Percentiles rank a stretch among this genome's conserved stretches.
Conservation (phyloP, 2,113 vertebrate species). For the Silurus meridionalis region DNA sequence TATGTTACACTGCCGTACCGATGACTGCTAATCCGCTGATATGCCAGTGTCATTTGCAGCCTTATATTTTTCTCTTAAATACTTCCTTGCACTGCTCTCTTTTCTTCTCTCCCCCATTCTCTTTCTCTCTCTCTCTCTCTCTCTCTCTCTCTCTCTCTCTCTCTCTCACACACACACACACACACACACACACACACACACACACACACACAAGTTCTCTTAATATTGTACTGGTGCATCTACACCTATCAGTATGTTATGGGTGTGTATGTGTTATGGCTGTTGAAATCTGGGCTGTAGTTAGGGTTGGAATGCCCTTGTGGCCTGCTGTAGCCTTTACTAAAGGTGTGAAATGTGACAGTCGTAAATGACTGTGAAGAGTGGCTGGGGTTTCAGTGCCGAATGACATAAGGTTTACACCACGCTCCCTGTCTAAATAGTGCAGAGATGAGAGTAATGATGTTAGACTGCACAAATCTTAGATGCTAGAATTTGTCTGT, state of each 20-base stretch:
- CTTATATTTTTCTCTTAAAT: slow-evolving; percentile 42
- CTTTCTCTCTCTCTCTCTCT: background rate
- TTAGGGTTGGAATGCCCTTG: slow-evolving; percentile 16
- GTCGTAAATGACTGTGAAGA: slow-evolving; percentile 51
- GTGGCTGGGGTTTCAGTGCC: slow-evolving; percentile 44
- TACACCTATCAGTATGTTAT: background rate
- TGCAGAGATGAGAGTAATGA: slow-evolving; percentile 45
- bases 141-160: slow-evolving; percentile 7
- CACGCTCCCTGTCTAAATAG: slow-evolving; percentile 22
- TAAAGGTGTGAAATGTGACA: slow-evolving; percentile 49
- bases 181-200: background rate
- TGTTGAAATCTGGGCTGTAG: slow-evolving; percentile 29
- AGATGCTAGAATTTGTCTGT: slow-evolving; percentile 46
- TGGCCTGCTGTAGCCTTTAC: slow-evolving; percentile 20
- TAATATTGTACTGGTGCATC: background rate
- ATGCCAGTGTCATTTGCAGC: slow-evolving; percentile 39
- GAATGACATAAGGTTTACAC: slow-evolving; percentile 49
- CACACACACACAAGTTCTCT: background rate
- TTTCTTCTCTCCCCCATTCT: background rate
- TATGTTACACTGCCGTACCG: slow-evolving; percentile 44
- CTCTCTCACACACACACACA: background rate
- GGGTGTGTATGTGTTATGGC: background rate
- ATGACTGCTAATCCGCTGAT: slow-evolving; percentile 45
- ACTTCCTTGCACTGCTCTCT: slow-evolving; percentile 21
- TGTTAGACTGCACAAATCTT: slow-evolving; percentile 35